phyloP scores from a whole-genome alignment of 2,797 vertebrate species.

The Lagodon rhomboides region DNA sequence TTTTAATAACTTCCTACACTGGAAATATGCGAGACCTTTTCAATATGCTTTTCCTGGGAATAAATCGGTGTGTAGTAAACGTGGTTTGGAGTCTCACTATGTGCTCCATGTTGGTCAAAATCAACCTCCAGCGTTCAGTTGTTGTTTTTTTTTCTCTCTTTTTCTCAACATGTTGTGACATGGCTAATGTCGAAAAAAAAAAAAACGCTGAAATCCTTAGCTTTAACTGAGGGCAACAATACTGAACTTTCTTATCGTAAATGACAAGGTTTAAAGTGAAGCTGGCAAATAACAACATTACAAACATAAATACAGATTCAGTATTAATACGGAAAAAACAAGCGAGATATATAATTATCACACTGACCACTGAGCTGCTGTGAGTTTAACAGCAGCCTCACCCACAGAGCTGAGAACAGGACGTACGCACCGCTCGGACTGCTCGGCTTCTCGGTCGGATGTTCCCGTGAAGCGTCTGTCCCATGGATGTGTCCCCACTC shows the following conservation, averaged over 20 bases:
- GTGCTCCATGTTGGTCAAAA: background rate
- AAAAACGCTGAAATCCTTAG: background rate
- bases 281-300: background rate
- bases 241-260: background rate
- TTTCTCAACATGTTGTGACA: background rate
- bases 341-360: background rate
- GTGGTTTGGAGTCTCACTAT: background rate
- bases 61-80: background rate
- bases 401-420: background rate
- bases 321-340: background rate
- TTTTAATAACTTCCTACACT: no score
- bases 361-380: constrained; percentile 1
- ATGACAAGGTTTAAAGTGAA: no score
- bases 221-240: background rate
- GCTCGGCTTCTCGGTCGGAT: background rate
- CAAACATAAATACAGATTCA: background rate
- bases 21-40: background rate
- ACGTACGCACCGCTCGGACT: background rate
- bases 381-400: background rate
- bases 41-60: background rate
- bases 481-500: background rate
- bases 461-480: background rate
- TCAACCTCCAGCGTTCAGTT: background rate
- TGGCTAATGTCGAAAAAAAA: background rate
- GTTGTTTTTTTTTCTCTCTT: background rate